Conservation (phyloP, 2,113 vertebrate genomes). For the Larimichthys polyactis region DNA sequence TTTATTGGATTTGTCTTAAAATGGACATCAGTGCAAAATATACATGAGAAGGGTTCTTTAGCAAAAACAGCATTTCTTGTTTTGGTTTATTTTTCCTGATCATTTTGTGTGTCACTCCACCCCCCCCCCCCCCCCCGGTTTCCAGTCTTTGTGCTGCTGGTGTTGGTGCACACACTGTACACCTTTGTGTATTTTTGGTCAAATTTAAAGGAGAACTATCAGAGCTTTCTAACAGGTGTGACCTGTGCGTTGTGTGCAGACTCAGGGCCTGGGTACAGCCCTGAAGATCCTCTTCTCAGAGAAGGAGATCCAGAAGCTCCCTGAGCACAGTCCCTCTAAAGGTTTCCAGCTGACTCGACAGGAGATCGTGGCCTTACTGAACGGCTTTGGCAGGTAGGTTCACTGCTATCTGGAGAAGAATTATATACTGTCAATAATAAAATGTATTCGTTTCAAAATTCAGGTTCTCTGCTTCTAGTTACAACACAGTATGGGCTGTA, state of each 20-base stretch:
- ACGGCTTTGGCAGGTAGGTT: slow-evolving; percentile 92
- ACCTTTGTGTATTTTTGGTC: not conserved
- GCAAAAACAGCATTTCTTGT: too few species aligned
- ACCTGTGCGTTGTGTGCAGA: slow-evolving; percentile 80
- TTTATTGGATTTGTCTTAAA: too few species aligned
- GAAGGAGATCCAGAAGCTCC: slow-evolving; percentile 94
- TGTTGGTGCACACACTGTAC: not conserved
- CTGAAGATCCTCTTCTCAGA: slow-evolving; percentile 98
- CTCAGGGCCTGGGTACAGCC: slow-evolving; percentile 95
- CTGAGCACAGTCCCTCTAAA: slow-evolving; percentile 92
- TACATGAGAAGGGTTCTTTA: too few species aligned
- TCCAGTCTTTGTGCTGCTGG: not conserved
- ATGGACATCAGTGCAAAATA: too few species aligned
- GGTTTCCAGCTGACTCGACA: slow-evolving; percentile 96
- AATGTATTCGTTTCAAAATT: too few species aligned
- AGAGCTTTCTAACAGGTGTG: not conserved
- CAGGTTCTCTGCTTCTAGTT: too few species aligned
- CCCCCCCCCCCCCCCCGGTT: not conserved
- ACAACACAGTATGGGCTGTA: too few species aligned
- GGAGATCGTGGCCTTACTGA: slow-evolving; percentile 95
- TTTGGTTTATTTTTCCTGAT: too few species aligned
- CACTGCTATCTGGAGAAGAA: too few species aligned
- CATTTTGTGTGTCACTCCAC: too few species aligned
- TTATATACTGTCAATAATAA: too few species aligned
- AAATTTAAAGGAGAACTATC: not conserved